Evolutionary conservation across 2,797 vertebrate species (phyloP).

Genomic region (Borostomias antarcticus): DNA sequence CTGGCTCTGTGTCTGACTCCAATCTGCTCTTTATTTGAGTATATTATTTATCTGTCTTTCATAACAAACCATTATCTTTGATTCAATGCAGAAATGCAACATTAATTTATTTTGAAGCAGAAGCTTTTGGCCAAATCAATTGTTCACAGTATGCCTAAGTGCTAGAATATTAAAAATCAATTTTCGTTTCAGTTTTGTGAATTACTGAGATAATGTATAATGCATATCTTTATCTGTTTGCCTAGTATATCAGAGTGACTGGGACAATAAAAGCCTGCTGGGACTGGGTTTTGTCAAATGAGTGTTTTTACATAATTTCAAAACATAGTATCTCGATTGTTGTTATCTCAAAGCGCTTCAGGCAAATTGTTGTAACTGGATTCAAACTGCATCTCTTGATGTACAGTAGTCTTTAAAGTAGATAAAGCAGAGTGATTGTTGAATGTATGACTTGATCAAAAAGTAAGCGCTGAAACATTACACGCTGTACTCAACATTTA

Average conservation of each 20-base stretch:
- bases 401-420: background rate
- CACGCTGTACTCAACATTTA: no score
- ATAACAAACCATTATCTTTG: conserved; percentile 23
- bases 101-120: conserved; percentile 15
- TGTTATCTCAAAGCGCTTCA: conserved; percentile 14
- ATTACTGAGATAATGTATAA: conserved; percentile 33
- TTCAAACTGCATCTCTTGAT: conserved; percentile 14
- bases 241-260: conserved; percentile 27
- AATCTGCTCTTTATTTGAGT: background rate
- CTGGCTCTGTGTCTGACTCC: background rate
- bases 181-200: conserved; percentile 28
- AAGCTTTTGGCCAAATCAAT: conserved; percentile 31
- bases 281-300: conserved; percentile 26
- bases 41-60: conserved; percentile 7
- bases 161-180: conserved; percentile 29
- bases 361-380: conserved; percentile 6
- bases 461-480: no score
- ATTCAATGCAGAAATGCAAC: conserved; percentile 22
- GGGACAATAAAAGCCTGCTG: conserved; percentile 22
- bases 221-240: conserved; percentile 26
- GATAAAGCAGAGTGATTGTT: background rate
- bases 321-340: background rate
- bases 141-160: conserved; percentile 6
- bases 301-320: conserved; percentile 14
- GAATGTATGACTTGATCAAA: background rate